Percentiles rank a stretch among this genome's conserved stretches.
These are phyloP conservation scores for Garra rufa DNA, from an alignment of 2,113 vertebrate genomes.

Conservation along the genomic window DNA sequence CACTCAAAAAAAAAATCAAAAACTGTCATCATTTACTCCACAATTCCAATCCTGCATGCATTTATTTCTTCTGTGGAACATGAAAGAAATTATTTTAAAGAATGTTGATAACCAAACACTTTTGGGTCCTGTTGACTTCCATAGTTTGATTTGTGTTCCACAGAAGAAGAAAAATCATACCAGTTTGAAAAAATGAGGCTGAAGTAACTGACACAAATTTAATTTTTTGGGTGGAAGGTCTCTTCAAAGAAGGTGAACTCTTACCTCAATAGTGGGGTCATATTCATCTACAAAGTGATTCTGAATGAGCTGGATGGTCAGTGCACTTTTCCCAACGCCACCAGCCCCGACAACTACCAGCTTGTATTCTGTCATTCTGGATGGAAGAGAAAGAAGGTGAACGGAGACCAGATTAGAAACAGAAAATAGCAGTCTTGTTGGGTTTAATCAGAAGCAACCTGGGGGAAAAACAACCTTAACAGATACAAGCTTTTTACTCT, in stretches of 20 bases:
- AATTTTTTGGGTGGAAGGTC: background rate
- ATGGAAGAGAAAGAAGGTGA: background rate
- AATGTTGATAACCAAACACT: background rate
- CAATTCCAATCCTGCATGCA: background rate
- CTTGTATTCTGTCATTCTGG: conserved; percentile 86
- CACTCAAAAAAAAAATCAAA: too few relatives aligned
- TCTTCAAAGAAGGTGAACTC: background rate
- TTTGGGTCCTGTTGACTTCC: background rate
- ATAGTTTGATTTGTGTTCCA: background rate
- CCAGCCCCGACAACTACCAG: conserved; percentile 85
- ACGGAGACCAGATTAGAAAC: background rate
- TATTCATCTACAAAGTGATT: conserved; percentile 85
- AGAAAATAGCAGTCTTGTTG: background rate
- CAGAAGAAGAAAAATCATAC: background rate
- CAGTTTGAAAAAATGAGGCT: background rate
- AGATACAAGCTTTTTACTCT: background rate
- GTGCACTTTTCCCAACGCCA: conserved; percentile 86
- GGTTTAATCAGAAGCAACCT: background rate
- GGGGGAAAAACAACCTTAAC: background rate
- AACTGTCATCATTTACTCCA: background rate
- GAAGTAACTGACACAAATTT: background rate
- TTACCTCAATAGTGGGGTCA: conserved; percentile 82
- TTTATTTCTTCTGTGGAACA: too few relatives aligned
- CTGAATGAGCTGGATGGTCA: conserved; percentile 87
- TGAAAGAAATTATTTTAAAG: background rate